Evolutionary conservation across 2,113 vertebrate genomes (phyloP).

Genomic region (Melanostigma gelatinosum): DNA sequence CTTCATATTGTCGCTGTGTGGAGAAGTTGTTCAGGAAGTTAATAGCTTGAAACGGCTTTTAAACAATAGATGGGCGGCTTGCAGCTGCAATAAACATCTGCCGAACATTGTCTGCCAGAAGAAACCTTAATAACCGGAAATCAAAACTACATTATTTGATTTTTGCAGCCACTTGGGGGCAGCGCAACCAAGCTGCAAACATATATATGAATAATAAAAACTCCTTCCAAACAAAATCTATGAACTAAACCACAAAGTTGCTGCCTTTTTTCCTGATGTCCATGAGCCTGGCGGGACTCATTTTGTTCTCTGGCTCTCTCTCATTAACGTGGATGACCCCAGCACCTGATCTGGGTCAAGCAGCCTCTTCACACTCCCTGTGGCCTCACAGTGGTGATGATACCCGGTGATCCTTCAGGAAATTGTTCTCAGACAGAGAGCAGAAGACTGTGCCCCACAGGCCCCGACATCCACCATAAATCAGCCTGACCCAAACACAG

Average conservation of each 20-base stretch:
- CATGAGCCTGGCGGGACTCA: background rate
- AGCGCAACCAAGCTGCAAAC: no score
- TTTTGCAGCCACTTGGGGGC: no score
- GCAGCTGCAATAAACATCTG: background rate
- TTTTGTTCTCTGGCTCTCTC: constrained; percentile 22
- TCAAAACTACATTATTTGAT: no score
- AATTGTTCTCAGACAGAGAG: constrained; percentile 27
- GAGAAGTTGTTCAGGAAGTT: background rate
- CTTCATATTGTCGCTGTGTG: background rate
- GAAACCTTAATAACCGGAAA: background rate
- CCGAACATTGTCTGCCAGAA: background rate
- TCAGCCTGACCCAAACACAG: constrained; percentile 45
- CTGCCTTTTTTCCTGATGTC: background rate
- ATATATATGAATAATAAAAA: background rate
- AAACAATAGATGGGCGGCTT: background rate
- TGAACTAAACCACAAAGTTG: background rate
- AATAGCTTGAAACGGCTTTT: background rate
- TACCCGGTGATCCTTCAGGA: constrained; percentile 23
- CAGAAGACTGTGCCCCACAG: constrained; percentile 20
- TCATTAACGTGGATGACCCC: constrained; percentile 37
- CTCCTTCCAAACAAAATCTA: background rate
- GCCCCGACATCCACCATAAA: constrained; percentile 51
- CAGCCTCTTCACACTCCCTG: constrained; percentile 18
- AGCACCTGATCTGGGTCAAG: constrained; percentile 40
- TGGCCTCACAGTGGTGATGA: constrained; percentile 24